Conservation (phyloP, 2,888 invertebrate species). For the Pediacus dermestoides region DNA sequence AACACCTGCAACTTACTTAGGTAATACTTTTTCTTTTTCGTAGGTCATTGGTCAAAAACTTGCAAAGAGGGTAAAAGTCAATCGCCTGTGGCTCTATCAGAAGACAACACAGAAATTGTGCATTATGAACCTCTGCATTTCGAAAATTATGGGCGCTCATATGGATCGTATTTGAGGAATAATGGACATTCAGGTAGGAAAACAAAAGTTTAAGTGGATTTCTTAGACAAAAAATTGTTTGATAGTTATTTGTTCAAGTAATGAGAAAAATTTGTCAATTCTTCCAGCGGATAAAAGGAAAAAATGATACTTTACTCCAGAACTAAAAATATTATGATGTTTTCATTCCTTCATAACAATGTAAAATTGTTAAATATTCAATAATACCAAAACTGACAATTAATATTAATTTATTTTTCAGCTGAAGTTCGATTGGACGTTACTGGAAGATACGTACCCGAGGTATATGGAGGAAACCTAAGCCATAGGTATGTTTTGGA, state of each 20-base stretch:
- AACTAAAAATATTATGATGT: too few relatives aligned
- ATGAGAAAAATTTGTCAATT: too few relatives aligned
- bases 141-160: conserved; percentile 54
- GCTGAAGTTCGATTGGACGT: conserved; percentile 42
- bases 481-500: conserved; percentile 59
- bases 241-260: too few relatives aligned
- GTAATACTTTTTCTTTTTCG: too few relatives aligned
- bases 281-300: too few relatives aligned
- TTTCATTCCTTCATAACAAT: too few relatives aligned
- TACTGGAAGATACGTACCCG: conserved; percentile 25
- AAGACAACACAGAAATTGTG: conserved; percentile 53
- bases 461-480: conserved; percentile 58
- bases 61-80: conserved; percentile 63
- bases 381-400: too few relatives aligned
- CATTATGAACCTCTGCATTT: conserved; percentile 54
- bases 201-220: too few relatives aligned
- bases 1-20: too few relatives aligned
- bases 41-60: conserved; percentile 61
- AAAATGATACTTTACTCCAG: too few relatives aligned
- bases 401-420: conserved; percentile 23
- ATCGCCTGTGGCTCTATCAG: conserved; percentile 73
- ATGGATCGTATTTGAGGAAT: conserved; percentile 56
- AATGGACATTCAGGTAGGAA: conserved; percentile 67
- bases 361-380: too few relatives aligned
- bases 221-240: too few relatives aligned